Conservation (phyloP, 2,888 invertebrate genomes). For the Phanerotoma sp. region DNA sequence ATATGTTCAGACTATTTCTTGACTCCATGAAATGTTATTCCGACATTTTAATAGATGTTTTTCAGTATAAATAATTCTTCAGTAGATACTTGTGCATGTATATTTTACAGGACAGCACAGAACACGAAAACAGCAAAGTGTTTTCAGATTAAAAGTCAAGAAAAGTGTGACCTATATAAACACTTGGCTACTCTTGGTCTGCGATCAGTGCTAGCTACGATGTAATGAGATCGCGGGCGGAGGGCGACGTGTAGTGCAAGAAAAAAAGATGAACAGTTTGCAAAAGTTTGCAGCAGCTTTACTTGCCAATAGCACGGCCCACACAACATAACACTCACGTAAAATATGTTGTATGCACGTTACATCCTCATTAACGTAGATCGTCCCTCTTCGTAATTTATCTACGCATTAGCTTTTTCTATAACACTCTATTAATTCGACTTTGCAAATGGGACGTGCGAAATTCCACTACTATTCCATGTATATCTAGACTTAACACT, state of each 20-base stretch:
- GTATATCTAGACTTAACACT: not conserved
- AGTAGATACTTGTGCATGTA: too few relatives aligned
- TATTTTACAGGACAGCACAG: too few relatives aligned
- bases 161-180: not conserved
- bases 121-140: constrained; percentile 16
- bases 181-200: constrained; percentile 1
- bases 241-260: constrained; percentile 14
- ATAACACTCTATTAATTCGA: constrained; percentile 48
- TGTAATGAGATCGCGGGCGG: constrained; percentile 28
- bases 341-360: constrained; percentile 29
- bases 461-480: not conserved
- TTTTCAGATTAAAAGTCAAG: constrained; percentile 56
- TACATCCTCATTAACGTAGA: constrained; percentile 55
- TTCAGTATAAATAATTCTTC: too few relatives aligned
- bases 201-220: constrained; percentile 23
- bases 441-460: constrained; percentile 33
- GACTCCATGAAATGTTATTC: too few relatives aligned
- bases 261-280: constrained; percentile 39
- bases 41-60: too few relatives aligned
- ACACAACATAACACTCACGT: constrained; percentile 6
- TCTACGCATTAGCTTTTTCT: constrained; percentile 28
- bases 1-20: too few relatives aligned
- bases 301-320: not conserved
- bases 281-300: constrained; percentile 31
- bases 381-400: constrained; percentile 36